phyloP scores from a whole-genome alignment of 2,113 vertebrate species.

The Neotragus moschatus region DNA sequence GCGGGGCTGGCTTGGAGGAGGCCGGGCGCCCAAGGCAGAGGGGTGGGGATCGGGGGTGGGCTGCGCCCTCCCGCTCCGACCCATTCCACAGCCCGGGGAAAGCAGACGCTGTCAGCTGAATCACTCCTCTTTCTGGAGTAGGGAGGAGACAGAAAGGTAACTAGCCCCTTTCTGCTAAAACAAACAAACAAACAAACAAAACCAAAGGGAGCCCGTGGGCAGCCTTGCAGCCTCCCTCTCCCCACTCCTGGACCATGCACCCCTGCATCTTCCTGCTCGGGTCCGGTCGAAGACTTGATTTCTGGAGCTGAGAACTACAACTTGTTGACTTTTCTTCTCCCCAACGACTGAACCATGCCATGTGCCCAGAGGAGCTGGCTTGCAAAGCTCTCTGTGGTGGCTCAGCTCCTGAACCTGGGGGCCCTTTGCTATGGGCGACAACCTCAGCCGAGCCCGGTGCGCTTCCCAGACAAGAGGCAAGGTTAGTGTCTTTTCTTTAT shows the following conservation, averaged over 20 bases:
- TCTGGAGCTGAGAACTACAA: slow-evolving; percentile 35
- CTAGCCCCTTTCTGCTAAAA: slow-evolving; percentile 43
- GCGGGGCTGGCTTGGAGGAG: neutral
- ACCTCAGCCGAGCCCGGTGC: slow-evolving; percentile 73
- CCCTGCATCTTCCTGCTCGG: slow-evolving; percentile 17
- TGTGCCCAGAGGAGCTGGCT: slow-evolving; percentile 82
- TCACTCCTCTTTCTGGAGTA: slow-evolving; percentile 61
- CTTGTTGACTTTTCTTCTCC: slow-evolving; percentile 12
- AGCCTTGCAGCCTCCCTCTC: slow-evolving; percentile 44
- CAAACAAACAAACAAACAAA: neutral
- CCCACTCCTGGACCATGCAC: slow-evolving; percentile 69
- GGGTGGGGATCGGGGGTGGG: slow-evolving; percentile 50
- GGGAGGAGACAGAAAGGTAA: slow-evolving; percentile 31
- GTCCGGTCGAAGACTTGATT: slow-evolving; percentile 35
- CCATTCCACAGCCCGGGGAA: slow-evolving; percentile 64
- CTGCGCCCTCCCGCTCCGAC: slow-evolving; percentile 36
- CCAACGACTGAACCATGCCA: slow-evolving; percentile 86
- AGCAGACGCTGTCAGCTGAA: slow-evolving; percentile 69
- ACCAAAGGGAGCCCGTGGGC: neutral
- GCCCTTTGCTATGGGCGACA: slow-evolving; percentile 78
- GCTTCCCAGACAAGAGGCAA: slow-evolving; percentile 86
- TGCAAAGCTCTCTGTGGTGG: slow-evolving; percentile 74
- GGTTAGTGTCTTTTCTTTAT: slow-evolving; percentile 84
- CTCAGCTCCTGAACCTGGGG: slow-evolving; percentile 81
- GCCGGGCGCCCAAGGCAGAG: neutral